Evolutionary conservation across 2,797 vertebrate genomes (phyloP), one percentile per base, ranked within the genome.

Genomic region (Amblyopsis hoosieri): DNA sequence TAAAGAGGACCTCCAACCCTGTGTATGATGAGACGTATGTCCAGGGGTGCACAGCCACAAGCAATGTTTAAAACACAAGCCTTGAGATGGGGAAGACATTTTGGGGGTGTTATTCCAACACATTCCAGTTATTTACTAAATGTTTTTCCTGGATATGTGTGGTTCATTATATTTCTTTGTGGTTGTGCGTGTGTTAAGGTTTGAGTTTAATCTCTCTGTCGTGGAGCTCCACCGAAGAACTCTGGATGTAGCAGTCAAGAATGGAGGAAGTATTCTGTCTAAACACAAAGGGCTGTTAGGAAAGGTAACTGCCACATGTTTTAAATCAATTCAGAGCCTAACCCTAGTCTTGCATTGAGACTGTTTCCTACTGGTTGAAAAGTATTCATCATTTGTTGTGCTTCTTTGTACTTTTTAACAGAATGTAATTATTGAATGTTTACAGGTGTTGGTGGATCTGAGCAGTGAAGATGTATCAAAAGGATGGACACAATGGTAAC

Each of bases 251-350:
- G 95, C 98, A 0, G 98, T 99, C 66, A 99, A 99, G 87, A 99
- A 99, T 65, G 94, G 95, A 19, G 96, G 97, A 3, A 96, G 95
- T 62, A 93, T 99, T 82, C 84, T 99, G 79, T 98, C 96, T 84
- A 98, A 97, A 95, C 95, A 98, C 83, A 98, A 95, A 93, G 96
- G 96, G 58, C 94, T 99, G 46, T 87, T 99, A 74, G 97, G 98
- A 87, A 99, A 98, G 91, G 97, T 98, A 85, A 57, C 37, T 52
- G 5, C 42, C 4, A 52, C 12, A 51, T 2, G 0, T 12, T 52
- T 49, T 56, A 13, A 29, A 23, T 23, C 31, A n/a, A 33, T 13
- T 0, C 1, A 46, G n/a, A 37, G 33, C 33, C 7, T 37, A 37
- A 37, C 33, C 33, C 33, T 37, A 37, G 33, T 37, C 8, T 8